A percentile compares a stretch with the other conserved stretches of the same genome.
These are phyloP conservation scores for Pseudonaja textilis DNA, from an alignment of 2,113 vertebrate genomes.

Conservation along the genomic window DNA sequence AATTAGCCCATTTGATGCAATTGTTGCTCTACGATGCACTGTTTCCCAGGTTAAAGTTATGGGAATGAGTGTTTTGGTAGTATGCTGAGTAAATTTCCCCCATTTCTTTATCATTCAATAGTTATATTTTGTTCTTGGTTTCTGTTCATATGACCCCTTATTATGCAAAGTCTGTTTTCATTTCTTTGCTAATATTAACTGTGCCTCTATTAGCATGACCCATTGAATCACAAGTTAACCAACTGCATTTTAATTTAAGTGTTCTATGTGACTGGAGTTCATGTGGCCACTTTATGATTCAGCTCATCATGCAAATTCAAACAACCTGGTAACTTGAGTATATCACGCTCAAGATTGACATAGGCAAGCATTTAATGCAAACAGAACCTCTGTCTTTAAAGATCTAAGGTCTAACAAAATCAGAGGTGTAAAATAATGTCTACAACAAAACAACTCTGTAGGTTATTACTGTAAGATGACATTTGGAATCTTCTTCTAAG, in stretches of 20 bases:
- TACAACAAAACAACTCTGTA: neutral
- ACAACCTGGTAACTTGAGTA: neutral
- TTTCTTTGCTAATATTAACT: neutral
- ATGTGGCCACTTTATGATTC: neutral
- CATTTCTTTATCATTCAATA: neutral
- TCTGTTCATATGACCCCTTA: neutral
- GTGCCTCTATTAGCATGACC: neutral
- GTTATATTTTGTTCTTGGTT: neutral
- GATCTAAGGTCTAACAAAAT: neutral
- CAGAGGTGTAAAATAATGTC: neutral
- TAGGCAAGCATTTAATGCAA: neutral
- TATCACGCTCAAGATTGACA: neutral
- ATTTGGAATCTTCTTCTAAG: constrained; percentile 32
- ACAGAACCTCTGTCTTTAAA: neutral
- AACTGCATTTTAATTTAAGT: neutral
- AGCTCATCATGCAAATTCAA: neutral
- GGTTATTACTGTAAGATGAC: constrained; percentile 38
- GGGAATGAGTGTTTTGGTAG: neutral
- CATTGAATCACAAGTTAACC: neutral
- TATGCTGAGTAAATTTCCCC: neutral
- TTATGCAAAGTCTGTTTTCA: neutral
- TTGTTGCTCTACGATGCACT: neutral
- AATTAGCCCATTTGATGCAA: neutral
- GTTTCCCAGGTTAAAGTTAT: neutral
- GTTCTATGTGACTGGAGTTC: neutral